Evolutionary conservation across 2,888 invertebrate species (phyloP), one percentile per base, ranked within the genome.

Genomic region (Platypus cylindrus): DNA sequence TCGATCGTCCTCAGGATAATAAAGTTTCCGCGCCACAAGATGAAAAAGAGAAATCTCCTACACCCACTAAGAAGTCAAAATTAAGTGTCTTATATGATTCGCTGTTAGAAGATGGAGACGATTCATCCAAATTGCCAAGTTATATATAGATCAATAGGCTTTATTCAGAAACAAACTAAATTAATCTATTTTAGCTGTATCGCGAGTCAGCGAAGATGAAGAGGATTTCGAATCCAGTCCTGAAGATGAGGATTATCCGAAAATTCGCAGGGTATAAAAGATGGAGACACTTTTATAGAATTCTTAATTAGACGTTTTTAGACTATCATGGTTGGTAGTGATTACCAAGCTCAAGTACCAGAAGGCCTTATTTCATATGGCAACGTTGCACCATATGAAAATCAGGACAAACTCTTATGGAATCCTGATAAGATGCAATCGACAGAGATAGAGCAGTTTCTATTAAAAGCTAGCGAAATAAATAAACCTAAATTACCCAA

Each of bases 361-460:
- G 87, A 87, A 57, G 91, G 90, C 1, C 67, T 94, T 12, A 83
- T 83, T 52, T 80, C 79, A 53, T 94, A 95, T 60, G 94, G 87
- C 53, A 93, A 93, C 63, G 85, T 84, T n/a, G 64, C 86, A 42
- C 89, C 90, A 0, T 90, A 91, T 58, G 90, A 91, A 64, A 93
- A 93, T 65, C 91, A 93, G 56, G 94, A 94, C 56, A 86, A 90
- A 62, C 68, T 93, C 33, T 64, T 95, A 7, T 95, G 95, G 94
- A 86, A 91, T 56, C 91, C 94, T 0, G 73, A 71, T 46, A 73
- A 75, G 43, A 66, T 91, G 36, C 71, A 71, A 23, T 78, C 79
- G 53, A 67, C 67, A 26, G 68, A 74, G 38, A 82, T 84, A 13
- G 89, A 90, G 55, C 78, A 81, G 27, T 93, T 86, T 58, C 70